These are phyloP conservation scores for Lapara coniferarum DNA, from an alignment of 2,888 invertebrate species.

Conservation along the genomic window DNA sequence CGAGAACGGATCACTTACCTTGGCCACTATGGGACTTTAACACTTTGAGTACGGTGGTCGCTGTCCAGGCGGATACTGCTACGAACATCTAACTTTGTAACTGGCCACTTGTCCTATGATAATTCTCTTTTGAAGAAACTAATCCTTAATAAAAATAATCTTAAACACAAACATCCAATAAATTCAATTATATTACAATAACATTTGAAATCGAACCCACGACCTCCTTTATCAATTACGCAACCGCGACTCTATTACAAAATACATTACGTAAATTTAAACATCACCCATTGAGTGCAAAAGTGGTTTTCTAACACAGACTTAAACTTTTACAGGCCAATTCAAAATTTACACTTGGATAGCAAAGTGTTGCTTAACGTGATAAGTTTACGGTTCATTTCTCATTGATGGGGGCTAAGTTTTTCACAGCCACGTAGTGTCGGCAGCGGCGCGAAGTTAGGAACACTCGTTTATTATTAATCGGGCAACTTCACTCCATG, in stretches of 20 bases:
- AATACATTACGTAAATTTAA: constrained; percentile 16
- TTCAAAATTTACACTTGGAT: constrained; percentile 15
- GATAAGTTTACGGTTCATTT: neutral
- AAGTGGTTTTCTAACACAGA: constrained; percentile 21
- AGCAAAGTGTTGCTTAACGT: constrained; percentile 7
- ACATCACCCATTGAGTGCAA: constrained; percentile 17
- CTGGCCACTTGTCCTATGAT: too few species aligned
- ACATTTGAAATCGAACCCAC: neutral
- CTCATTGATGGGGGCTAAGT: neutral
- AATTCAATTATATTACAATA: neutral
- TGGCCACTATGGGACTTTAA: too few species aligned
- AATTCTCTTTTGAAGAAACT: too few species aligned
- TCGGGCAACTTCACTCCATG: constrained; percentile 23
- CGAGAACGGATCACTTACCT: too few species aligned
- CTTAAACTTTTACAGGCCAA: constrained; percentile 24
- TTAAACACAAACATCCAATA: too few species aligned
- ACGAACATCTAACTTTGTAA: too few species aligned
- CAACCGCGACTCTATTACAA: neutral
- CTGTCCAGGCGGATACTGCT: too few species aligned
- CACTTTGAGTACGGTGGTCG: too few species aligned
- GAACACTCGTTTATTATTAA: constrained; percentile 80
- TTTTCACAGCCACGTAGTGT: constrained; percentile 52
- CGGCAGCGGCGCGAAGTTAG: constrained; percentile 75
- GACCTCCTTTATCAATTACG: neutral
- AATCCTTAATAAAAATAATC: too few species aligned